These are phyloP conservation scores for Clarias fuscus DNA, from an alignment of 2,797 vertebrate species.

Conservation along the genomic window DNA sequence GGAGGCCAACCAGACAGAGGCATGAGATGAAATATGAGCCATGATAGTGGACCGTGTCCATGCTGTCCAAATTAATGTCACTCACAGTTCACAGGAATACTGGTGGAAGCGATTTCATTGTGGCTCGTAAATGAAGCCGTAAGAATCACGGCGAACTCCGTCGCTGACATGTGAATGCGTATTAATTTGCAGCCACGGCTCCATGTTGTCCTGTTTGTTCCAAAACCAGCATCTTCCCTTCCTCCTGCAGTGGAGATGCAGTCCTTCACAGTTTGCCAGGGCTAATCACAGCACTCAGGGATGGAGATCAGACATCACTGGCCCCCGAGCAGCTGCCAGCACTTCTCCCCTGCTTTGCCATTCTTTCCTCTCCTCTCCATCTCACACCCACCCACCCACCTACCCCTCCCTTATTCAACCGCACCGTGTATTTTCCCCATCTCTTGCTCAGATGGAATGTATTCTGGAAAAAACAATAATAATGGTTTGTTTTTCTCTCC, in stretches of 20 bases:
- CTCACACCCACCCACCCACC: background rate
- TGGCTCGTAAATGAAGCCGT: background rate
- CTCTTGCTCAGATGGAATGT: slow-evolving; percentile 41
- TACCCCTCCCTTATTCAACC: slow-evolving; percentile 17
- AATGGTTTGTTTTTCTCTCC: slow-evolving; percentile 43
- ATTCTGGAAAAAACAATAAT: slow-evolving; percentile 43
- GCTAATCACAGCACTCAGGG: slow-evolving; percentile 55
- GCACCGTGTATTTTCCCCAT: slow-evolving; percentile 32
- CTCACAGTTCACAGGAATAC: background rate
- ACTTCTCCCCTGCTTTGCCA: slow-evolving; percentile 35
- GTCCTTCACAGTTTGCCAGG: slow-evolving; percentile 17
- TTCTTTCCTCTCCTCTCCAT: slow-evolving; percentile 35
- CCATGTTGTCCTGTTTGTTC: slow-evolving; percentile 36
- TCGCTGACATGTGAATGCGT: background rate
- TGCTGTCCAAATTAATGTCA: background rate
- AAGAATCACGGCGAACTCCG: background rate
- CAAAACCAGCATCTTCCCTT: slow-evolving; percentile 17
- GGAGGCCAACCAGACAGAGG: no score
- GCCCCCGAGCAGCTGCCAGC: slow-evolving; percentile 43
- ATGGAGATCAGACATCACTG: slow-evolving; percentile 45
- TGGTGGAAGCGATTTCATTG: background rate
- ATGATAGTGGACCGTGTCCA: background rate
- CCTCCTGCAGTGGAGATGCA: slow-evolving; percentile 30
- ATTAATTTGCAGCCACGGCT: slow-evolving; percentile 1
- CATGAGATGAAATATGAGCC: background rate